Evolutionary conservation across 2,888 invertebrate species (phyloP), one percentile per base, ranked within the genome.

Genomic region (Cotesia congregata): DNA sequence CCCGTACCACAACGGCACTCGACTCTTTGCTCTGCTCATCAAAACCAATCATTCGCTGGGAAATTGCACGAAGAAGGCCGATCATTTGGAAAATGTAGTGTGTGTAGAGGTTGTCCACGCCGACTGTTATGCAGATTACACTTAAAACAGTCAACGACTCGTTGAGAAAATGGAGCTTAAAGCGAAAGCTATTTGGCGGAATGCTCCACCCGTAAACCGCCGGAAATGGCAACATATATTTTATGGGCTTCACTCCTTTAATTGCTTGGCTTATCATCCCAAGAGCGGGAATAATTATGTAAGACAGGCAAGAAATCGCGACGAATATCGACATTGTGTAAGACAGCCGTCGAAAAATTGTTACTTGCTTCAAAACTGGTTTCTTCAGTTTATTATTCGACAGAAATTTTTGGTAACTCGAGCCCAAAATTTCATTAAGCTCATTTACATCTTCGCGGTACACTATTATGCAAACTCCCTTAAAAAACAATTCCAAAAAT

Each of bases 81-180:
- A 72, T 78, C 41, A 81, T 79, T 74, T 79, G 80, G 41, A 81
- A 80, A n/a, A 80, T 20, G 69, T 78, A 81, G 64, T 77, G 77
- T 60, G 78, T 78, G 62, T 81, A 82, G 6, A 82, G 73, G 1
- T 76, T 68, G 68, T 81, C 81, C 39, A 78, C 68, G 38, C 75
- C 64, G 1, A 74, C 39, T 5, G 77, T 71, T 15, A 77, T 60
- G 0, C 67, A 50, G 7, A 69, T 74, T 17, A 77, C 67, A 30
- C 67, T 60, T 39, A 76, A 60, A 12, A 71, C 77, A 30, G 75
- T 61, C 30, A 76, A 67, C 1, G 80, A 15, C 39, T 81, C 78
- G 50, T 78, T 69, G 12, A 69, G 41, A 60, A 75, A 80, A 40
- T 78, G 78, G 20, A 41, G 12, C 38, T 67, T 65, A 39, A 78